Evolutionary conservation across 2,113 vertebrate genomes (phyloP), one percentile per base, ranked within the genome.

Genomic region (Ctenodactylus gundi): DNA sequence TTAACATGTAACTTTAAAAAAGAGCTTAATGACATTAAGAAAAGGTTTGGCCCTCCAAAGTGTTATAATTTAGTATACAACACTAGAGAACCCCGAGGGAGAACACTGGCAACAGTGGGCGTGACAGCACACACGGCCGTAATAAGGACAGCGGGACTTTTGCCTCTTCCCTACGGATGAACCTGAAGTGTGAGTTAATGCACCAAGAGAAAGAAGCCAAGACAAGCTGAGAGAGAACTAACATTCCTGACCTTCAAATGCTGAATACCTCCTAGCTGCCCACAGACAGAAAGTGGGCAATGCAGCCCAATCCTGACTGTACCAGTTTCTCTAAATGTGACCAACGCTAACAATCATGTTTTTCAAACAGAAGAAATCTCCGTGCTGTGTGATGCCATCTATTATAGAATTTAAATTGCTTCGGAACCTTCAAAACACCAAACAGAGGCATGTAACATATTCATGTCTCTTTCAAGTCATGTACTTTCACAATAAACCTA

Each of bases 321-420:
- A n/a, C 10, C 4, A 53, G 57, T 84, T 87, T 91, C 91, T 64
- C 84, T 82, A 90, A 95, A 93, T 0, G 23, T 70, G 87, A 73
- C n/a, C 39, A n/a, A 55, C 36, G 77, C 57, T 75, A 85, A 97
- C 72, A 93, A 68, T 39, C 67, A 68, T n/a, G 34, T 53, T 77
- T 82, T 51, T 29, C 29, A 15, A 75, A 80, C 3, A 64, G 67
- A 92, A 85, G 82, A 93, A 67, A 81, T 90, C 55, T 87, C 23
- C 29, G 53, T 46, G 65, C 51, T 70, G 29, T 25, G 17, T n/a
- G 84, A 90, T 57, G 55, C 31, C 62, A 73, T 68, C 67, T 91
- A 95, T 92, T 80, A 76, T 9, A 65, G 77, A 64, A 92, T 90
- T 70, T 49, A 91, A 93, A 90, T 58, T 68, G 82, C 90, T 94